Evolutionary conservation across 2,113 vertebrate species (phyloP).

Genomic region (Danionella cerebrum): DNA sequence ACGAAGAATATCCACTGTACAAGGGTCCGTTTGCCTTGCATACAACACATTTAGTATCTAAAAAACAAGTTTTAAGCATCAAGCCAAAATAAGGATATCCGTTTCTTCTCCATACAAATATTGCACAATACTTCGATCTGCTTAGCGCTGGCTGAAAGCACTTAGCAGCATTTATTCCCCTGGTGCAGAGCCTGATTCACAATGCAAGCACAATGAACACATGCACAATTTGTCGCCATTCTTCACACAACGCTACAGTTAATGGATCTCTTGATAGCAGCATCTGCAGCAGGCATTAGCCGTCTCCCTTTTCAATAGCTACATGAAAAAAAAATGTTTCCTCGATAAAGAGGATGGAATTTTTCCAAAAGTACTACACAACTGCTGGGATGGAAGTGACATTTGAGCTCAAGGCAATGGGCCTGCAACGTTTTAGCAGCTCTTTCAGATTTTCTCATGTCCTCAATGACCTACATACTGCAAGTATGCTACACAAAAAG

Average conservation of each 20-base stretch:
- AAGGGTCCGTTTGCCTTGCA: too few relatives aligned
- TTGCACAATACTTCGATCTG: slow-evolving; percentile 42
- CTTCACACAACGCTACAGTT: slow-evolving; percentile 32
- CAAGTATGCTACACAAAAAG: slow-evolving; percentile 24
- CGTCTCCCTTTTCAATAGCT: slow-evolving; percentile 14
- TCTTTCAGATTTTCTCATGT: too few relatives aligned
- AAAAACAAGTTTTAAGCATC: neutral
- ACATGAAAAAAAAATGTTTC: neutral
- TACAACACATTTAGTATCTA: too few relatives aligned
- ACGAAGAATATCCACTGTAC: too few relatives aligned
- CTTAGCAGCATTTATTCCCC: slow-evolving; percentile 13
- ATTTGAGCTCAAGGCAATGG: neutral
- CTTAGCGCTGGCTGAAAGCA: slow-evolving; percentile 13
- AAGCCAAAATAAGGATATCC: neutral
- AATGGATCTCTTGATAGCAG: slow-evolving; percentile 42
- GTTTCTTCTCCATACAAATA: slow-evolving; percentile 24
- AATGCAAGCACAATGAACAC: slow-evolving; percentile 27
- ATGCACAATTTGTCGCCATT: slow-evolving; percentile 28
- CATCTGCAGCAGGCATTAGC: slow-evolving; percentile 38
- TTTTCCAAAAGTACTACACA: neutral
- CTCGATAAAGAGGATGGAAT: slow-evolving; percentile 1
- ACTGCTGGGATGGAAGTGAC: neutral
- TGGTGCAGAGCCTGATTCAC: slow-evolving; percentile 21
- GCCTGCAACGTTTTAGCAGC: slow-evolving; percentile 16
- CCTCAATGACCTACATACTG: slow-evolving; percentile 38